These are phyloP conservation scores for Drosophila novamexicana DNA, from an alignment of 1,140 invertebrate genomes.

Conservation along the genomic window DNA sequence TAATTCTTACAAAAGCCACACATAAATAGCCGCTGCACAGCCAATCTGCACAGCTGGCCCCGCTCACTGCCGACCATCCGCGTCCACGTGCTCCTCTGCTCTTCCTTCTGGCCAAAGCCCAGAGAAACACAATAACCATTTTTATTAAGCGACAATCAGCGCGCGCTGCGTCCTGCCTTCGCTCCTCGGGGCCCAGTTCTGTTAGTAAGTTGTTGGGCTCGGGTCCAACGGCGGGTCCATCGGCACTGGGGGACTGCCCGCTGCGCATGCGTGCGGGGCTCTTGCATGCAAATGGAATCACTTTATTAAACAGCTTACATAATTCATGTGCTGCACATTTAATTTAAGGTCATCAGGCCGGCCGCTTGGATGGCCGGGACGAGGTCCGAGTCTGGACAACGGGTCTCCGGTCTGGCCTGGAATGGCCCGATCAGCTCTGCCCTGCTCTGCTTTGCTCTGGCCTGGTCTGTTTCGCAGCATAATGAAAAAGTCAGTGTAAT, in stretches of 20 bases:
- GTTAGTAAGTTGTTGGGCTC: conserved; percentile 71
- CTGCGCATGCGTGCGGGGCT: conserved; percentile 80
- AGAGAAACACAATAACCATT: conserved; percentile 78
- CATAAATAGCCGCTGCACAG: conserved; percentile 70
- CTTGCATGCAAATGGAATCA: conserved; percentile 83
- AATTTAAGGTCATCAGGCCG: conserved; percentile 81
- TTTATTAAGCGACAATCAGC: conserved; percentile 83
- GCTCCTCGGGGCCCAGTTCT: conserved; percentile 41
- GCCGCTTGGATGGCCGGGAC: conserved; percentile 19
- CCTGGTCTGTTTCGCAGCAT: conserved; percentile 42
- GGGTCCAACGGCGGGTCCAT: conserved; percentile 29
- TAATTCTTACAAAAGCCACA: conserved; percentile 83
- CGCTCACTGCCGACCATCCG: background rate
- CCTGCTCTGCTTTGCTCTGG: background rate
- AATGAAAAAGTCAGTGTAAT: conserved; percentile 82
- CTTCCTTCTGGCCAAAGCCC: conserved; percentile 1
- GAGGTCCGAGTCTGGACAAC: conserved; percentile 19
- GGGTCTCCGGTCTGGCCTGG: conserved; percentile 5
- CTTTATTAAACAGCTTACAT: conserved; percentile 84
- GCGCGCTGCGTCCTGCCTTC: conserved; percentile 64
- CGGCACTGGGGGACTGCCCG: conserved; percentile 43
- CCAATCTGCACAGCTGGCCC: conserved; percentile 35
- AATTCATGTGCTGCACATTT: conserved; percentile 83
- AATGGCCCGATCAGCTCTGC: background rate
- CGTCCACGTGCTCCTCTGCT: background rate